Conservation (phyloP, 2,888 invertebrate species). For the Sarcophaga subvicina region DNA sequence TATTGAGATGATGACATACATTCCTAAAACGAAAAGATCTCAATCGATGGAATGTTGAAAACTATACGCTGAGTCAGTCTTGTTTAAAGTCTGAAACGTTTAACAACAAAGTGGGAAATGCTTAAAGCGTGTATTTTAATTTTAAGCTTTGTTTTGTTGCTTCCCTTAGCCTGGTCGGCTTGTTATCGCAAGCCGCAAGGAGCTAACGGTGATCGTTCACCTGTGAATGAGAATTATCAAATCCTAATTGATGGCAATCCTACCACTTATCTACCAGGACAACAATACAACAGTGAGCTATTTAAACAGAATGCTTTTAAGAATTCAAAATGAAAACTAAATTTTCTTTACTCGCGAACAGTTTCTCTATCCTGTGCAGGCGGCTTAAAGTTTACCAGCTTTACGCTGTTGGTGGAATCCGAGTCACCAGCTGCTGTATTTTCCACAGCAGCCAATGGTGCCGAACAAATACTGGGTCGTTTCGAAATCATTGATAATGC, state of each 20-base stretch:
- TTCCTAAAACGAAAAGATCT: neutral
- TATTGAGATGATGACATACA: neutral
- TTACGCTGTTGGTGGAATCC: constrained; percentile 90
- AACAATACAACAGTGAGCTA: constrained; percentile 87
- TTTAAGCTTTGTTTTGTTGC: neutral
- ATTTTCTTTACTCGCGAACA: constrained; percentile 74
- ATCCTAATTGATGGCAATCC: constrained; percentile 87
- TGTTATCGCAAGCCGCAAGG: constrained; percentile 83
- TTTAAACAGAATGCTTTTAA: constrained; percentile 74
- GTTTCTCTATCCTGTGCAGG: constrained; percentile 86
- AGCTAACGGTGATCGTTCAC: constrained; percentile 80
- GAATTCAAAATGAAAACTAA: no score
- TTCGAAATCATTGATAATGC: constrained; percentile 88
- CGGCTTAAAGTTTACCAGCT: constrained; percentile 89
- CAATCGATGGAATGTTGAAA: constrained; percentile 28
- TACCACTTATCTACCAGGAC: constrained; percentile 87
- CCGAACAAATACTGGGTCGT: constrained; percentile 83
- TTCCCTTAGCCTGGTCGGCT: neutral
- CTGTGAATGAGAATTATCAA: constrained; percentile 87
- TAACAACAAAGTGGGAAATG: constrained; percentile 6
- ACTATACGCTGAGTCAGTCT: constrained; percentile 20
- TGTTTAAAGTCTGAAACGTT: constrained; percentile 36
- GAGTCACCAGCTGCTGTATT: constrained; percentile 78
- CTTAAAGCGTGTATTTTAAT: neutral
- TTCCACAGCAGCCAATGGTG: constrained; percentile 73